phyloP scores from a whole-genome alignment of 2,797 vertebrate genomes.

The Eulemur coronatus region DNA sequence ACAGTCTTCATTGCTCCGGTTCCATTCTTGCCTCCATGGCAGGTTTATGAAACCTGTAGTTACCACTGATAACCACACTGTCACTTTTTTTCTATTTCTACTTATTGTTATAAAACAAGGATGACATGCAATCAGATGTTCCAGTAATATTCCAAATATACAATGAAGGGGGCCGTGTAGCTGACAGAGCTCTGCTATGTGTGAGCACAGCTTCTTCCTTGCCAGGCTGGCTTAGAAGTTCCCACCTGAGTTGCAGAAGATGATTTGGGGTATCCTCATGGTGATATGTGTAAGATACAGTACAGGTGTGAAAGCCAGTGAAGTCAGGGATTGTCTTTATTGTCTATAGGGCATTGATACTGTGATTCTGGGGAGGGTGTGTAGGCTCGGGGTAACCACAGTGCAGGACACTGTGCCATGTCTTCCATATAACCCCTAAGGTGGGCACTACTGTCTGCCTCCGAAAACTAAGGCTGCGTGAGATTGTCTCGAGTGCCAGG shows the following conservation, averaged over 20 bases:
- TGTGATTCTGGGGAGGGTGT: not conserved
- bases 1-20: too few species aligned
- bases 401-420: rapidly evolving
- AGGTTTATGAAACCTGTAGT: not conserved
- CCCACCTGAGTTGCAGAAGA: not conserved
- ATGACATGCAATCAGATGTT: not conserved
- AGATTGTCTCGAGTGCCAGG: not conserved
- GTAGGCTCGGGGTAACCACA: not conserved
- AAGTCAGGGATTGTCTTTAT: not conserved
- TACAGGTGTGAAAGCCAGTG: not conserved
- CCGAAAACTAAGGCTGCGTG: not conserved
- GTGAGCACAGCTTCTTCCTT: rapidly evolving
- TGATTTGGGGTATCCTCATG: not conserved
- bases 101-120: not conserved
- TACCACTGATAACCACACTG: not conserved
- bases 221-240: not conserved
- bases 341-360: not conserved
- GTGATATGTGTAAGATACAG: not conserved
- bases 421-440: not conserved
- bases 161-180: rapidly evolving
- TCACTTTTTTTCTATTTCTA: not conserved
- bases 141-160: not conserved
- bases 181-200: too few species aligned
- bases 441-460: too few species aligned
- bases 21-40: rapidly evolving